Conservation (phyloP, 1,140 invertebrate species). For the Pseudoatta argentina region DNA sequence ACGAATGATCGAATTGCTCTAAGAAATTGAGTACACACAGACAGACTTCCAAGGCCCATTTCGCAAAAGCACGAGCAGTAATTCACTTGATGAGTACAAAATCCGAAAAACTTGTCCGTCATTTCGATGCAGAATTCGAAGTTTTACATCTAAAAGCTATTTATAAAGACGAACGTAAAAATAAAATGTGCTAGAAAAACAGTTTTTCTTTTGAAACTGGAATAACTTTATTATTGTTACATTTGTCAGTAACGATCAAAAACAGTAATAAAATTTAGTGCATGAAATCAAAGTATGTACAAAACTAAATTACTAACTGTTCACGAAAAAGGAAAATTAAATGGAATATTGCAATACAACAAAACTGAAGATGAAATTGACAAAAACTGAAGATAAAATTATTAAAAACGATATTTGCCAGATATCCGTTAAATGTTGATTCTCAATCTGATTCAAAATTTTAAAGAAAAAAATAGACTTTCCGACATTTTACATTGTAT, state of each 20-base stretch:
- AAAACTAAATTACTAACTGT: neutral
- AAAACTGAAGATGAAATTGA: neutral
- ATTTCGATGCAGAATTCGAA: slow-evolving; percentile 22
- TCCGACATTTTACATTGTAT: neutral
- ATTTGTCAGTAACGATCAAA: neutral
- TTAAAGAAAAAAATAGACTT: slow-evolving; percentile 1
- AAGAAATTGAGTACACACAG: neutral
- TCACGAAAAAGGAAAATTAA: slow-evolving; percentile 10
- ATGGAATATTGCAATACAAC: neutral
- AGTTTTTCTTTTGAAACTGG: neutral
- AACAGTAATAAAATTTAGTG: neutral
- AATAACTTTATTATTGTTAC: neutral
- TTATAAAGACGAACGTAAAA: neutral
- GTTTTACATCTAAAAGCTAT: slow-evolving; percentile 5
- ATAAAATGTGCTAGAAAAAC: slow-evolving; percentile 1
- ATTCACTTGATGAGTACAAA: slow-evolving; percentile 12
- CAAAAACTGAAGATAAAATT: neutral
- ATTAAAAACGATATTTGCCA: slow-evolving; percentile 12
- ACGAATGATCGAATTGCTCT: neutral
- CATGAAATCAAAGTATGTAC: neutral
- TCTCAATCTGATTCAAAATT: slow-evolving; percentile 18
- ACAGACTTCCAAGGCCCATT: neutral
- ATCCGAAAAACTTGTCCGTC: neutral
- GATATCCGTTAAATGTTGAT: neutral
- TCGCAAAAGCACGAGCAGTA: slow-evolving; percentile 2